Evolutionary conservation across 53 echinoderm and acorn worm species (phyloP).

Genomic region (Temnopleurus reevesii): DNA sequence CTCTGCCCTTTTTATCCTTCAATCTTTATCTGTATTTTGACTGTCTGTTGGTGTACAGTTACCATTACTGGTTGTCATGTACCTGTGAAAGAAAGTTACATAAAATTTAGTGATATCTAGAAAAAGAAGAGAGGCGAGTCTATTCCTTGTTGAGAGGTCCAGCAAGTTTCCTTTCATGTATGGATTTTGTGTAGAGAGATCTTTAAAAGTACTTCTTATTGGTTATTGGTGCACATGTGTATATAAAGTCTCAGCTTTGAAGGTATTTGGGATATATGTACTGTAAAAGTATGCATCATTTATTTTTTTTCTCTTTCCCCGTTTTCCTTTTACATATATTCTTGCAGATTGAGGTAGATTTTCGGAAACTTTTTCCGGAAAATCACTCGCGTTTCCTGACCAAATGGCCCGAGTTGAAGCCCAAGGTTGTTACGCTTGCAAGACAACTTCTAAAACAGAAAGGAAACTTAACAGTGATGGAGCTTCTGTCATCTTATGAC

Average conservation of each 20-base stretch:
- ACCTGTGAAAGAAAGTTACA: not conserved
- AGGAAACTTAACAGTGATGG: slow-evolving; percentile 50
- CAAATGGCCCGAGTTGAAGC: slow-evolving; percentile 51
- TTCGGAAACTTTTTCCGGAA: slow-evolving; percentile 48
- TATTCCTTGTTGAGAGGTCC: not conserved
- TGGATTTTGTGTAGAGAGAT: slow-evolving; percentile 4
- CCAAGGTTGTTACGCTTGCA: slow-evolving; percentile 51
- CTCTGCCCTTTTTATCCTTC: slow-evolving; percentile 1
- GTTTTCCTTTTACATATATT: slow-evolving; percentile 30
- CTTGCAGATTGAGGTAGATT: slow-evolving; percentile 58
- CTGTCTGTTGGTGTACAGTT: slow-evolving; percentile 22
- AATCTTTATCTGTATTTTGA: slow-evolving; percentile 30
- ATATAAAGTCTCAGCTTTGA: not conserved
- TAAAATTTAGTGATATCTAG: not conserved
- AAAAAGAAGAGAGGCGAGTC: too few relatives aligned
- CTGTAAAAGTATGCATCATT: slow-evolving; percentile 41
- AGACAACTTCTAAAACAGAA: slow-evolving; percentile 36
- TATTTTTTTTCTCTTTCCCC: not conserved
- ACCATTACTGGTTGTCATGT: slow-evolving; percentile 28
- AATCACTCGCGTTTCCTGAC: slow-evolving; percentile 48
- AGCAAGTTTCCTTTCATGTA: not conserved
- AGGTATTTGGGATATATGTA: not conserved
- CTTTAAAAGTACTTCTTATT: not conserved
- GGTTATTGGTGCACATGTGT: not conserved
- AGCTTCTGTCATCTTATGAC: slow-evolving; percentile 40